Evolutionary conservation across 2,888 invertebrate genomes (phyloP), one percentile per base, ranked within the genome.

Genomic region (Rosalia funebris): DNA sequence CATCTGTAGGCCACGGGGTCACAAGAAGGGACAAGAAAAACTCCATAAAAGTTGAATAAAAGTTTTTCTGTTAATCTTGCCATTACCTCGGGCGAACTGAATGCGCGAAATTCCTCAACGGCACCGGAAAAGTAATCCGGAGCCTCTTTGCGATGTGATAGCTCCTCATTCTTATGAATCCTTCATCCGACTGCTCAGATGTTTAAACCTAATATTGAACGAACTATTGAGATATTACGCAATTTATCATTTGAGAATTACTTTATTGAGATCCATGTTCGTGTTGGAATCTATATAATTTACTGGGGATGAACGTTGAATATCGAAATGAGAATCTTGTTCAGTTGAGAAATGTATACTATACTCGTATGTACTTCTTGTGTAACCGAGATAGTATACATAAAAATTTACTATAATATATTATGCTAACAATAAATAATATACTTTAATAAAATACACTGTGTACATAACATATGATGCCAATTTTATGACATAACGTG

Each of bases 1-100:
- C 57, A 52, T 52, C 57, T 58, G 57, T 52, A 58, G 57, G 57
- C 45, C 52, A 48, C 11, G 14, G 52, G 45, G 57, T 45, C 39
- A 58, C 44, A 52, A 52, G 57, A 45, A 45, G 37, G 44, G 45
- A 52, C 57, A 57, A 48, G 44, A 41, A 61, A 65, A 62, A 55
- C 11, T 62, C 56, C 37, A 59, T 65, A 65, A 59, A 61, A 62
- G 55, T 57, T 59, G 58, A 53, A 65, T 65, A 54, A 56, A 61
- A 65, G 57, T 65, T 65, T 65, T 64, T 65, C 52, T 65, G 65
- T 62, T 65, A 65, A 65, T 65, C 65, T 62, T 46, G 52, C 58
- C 41, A 58, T 65, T 62, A 62, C 65, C 61, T 61, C 46, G 50
- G 61, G 64, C 60, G 16, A 31, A 42, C 42, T 57, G 55, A 58